These are phyloP conservation scores for Gambelia wislizenii DNA, from an alignment of 2,797 vertebrate genomes.

Conservation along the genomic window DNA sequence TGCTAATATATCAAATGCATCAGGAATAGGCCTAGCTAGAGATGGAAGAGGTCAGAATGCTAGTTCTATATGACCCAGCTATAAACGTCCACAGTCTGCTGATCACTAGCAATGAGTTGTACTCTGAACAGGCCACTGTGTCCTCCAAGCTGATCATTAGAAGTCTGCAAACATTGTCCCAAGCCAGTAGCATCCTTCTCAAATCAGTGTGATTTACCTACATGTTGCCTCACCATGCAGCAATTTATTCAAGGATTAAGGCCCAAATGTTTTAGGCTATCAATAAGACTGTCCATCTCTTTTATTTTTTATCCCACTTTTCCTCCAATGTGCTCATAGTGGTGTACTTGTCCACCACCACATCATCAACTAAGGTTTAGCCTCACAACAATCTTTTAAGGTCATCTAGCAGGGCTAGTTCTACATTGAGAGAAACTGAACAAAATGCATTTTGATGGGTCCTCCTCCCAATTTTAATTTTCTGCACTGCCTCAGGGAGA, in stretches of 20 bases:
- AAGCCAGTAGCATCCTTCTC: background rate
- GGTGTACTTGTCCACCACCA: background rate
- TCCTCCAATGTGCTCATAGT: background rate
- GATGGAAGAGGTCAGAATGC: background rate
- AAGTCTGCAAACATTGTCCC: background rate
- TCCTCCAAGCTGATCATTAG: background rate
- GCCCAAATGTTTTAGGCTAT: background rate
- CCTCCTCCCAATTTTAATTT: background rate
- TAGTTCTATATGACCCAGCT: background rate
- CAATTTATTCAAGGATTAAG: too few relatives aligned
- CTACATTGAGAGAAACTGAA: too few relatives aligned
- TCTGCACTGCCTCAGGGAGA: background rate
- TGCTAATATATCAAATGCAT: background rate
- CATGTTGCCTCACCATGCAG: too few relatives aligned
- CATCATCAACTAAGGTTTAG: too few relatives aligned
- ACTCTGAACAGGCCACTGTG: background rate
- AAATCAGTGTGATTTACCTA: too few relatives aligned
- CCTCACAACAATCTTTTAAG: too few relatives aligned
- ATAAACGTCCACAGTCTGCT: background rate
- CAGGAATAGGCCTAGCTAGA: background rate
- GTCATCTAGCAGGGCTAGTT: too few relatives aligned
- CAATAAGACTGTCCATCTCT: background rate
- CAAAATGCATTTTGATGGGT: too few relatives aligned
- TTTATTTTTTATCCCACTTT: background rate
- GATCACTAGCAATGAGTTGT: background rate